These are phyloP conservation scores for Podotricha telesiphe DNA, from an alignment of 2,888 invertebrate species.

Conservation along the genomic window DNA sequence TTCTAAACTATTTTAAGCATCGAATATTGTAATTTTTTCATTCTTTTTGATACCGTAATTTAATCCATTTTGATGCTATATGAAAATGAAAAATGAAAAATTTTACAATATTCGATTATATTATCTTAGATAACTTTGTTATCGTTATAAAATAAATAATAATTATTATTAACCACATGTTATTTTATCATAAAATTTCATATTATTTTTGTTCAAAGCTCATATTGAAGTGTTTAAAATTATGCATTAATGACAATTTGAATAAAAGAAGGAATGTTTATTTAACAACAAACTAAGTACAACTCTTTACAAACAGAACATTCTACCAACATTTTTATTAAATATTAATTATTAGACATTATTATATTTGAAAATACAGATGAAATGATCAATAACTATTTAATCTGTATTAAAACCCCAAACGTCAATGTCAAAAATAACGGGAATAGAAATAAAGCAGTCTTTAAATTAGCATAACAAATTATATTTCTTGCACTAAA, in stretches of 20 bases:
- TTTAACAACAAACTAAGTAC: neutral
- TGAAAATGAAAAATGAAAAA: neutral
- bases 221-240: too few species aligned
- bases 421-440: neutral
- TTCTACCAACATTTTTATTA: neutral
- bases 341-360: too few species aligned
- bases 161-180: constrained; percentile 13
- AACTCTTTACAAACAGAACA: neutral
- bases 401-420: neutral
- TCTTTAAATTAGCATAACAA: neutral
- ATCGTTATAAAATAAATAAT: constrained; percentile 34
- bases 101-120: neutral
- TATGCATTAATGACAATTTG: neutral
- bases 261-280: too few species aligned
- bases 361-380: too few species aligned
- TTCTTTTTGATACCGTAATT: neutral
- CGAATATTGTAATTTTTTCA: neutral
- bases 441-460: neutral
- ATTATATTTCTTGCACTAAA: constrained; percentile 84
- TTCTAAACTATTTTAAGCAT: neutral
- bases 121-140: constrained; percentile 31
- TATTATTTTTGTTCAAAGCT: neutral
- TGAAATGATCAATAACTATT: neutral
- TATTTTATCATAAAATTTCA: constrained; percentile 10
- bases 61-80: neutral